Evolutionary conservation across 1,140 invertebrate species (phyloP), one percentile per base, ranked within the genome.

Genomic region (Zaprionus africanus): DNA sequence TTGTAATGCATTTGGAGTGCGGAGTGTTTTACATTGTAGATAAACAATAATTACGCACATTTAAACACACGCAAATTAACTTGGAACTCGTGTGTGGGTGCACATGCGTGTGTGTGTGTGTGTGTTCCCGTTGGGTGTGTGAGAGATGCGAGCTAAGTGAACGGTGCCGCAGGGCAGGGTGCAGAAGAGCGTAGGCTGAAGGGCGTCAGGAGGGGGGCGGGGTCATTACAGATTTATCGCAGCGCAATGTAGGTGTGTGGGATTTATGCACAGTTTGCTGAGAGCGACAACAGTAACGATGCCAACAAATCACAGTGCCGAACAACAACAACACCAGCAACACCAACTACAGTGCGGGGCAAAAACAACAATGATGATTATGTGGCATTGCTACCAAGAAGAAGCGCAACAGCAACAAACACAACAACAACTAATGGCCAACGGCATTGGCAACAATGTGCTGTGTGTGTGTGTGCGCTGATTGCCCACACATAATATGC

Each of bases 191-290:
- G 62, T 43, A 26, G 49, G 43, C 17, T 36, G 19, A 43, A 41
- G 73, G 5, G 9, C 19, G 56, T 31, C 22, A 2, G 4, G 9
- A 22, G 38, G 36, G 6, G 11, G 22, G 57, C 46, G 19, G 43
- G 36, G 74, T 81, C 85, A 85, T 88, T 88, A 88, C 85, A 84
- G 85, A 88, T 90, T 88, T 90, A 88, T 90, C 78, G 78, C 85
- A 88, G 71, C 78, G 88, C 83, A 76, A 74, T 88, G 85, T 90
- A 90, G 84, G 84, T 87, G 84, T 79, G 72, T 68, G 84, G 81
- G 84, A 88, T 90, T 90, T 88, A 88, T 88, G 84, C 78, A 84
- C 84, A 88, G 81, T 88, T 88, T 81, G 85, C 84, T 88, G 78
- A 79, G 84, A 87, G 84, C 84, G 85, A 87, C 84, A 87, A 88